Percentiles rank a stretch among this genome's conserved stretches.
Conservation (phyloP, 2,113 vertebrate genomes). For the Anthoscopus minutus region DNA sequence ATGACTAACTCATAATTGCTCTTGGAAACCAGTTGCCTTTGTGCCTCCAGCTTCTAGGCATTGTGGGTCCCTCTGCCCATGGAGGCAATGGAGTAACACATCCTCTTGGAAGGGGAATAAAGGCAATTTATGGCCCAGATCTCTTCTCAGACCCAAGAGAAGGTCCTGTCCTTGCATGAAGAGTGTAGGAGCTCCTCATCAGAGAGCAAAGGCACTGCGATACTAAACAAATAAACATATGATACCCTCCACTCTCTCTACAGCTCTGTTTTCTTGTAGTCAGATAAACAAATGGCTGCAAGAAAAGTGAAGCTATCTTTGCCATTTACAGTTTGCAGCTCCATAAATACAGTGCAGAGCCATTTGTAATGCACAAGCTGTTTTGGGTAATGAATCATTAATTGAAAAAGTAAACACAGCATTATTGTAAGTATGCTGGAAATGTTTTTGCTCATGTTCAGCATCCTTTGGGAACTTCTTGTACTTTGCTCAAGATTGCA, state of each 20-base stretch:
- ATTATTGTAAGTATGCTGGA: conserved; percentile 38
- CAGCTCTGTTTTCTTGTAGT: not conserved
- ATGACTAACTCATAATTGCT: not conserved
- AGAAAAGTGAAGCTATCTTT: not conserved
- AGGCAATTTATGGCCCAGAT: not conserved
- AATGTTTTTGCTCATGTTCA: conserved; percentile 38
- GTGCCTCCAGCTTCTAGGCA: not conserved
- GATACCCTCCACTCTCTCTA: not conserved
- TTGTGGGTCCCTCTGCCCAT: not conserved
- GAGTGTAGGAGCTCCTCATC: not conserved
- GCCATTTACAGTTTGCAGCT: not conserved
- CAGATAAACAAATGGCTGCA: not conserved
- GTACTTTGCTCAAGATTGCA: conserved; percentile 38
- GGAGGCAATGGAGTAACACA: not conserved
- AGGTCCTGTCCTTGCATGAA: not conserved
- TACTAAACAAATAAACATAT: not conserved
- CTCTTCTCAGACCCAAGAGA: not conserved
- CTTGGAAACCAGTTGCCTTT: not conserved
- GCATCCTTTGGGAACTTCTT: conserved; percentile 55
- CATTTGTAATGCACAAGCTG: not conserved
- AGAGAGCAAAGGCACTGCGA: not conserved
- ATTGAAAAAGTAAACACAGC: conserved; percentile 52
- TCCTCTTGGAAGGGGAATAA: not conserved
- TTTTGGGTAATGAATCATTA: conserved; percentile 45
- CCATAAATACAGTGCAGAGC: not conserved